A percentile compares a stretch with the other conserved stretches of the same genome.
These are phyloP conservation scores for Ictalurus punctatus DNA, from an alignment of 2,113 vertebrate genomes.

Conservation along the genomic window DNA sequence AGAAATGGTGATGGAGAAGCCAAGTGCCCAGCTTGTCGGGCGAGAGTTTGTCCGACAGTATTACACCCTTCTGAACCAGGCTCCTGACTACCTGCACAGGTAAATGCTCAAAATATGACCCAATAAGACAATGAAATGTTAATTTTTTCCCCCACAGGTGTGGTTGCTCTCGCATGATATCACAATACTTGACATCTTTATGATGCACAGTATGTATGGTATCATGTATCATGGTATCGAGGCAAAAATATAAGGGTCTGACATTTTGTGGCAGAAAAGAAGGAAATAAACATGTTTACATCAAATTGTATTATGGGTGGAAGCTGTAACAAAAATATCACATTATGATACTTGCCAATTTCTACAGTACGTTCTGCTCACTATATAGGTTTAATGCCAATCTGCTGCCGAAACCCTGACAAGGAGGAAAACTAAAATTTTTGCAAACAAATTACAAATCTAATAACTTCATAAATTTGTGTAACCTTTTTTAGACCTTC, in stretches of 20 bases:
- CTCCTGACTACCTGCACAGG: conserved; percentile 97
- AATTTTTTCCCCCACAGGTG: background rate
- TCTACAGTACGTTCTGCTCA: background rate
- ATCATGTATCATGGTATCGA: background rate
- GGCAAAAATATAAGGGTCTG: background rate
- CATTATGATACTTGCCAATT: background rate
- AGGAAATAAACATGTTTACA: background rate
- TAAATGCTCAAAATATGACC: conserved; percentile 54
- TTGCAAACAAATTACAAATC: background rate
- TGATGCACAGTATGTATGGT: background rate
- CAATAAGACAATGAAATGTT: too few relatives aligned
- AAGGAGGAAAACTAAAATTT: background rate
- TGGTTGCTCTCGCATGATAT: background rate
- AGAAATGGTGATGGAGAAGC: conserved; percentile 99
- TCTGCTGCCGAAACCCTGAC: background rate
- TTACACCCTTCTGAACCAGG: conserved; percentile 96
- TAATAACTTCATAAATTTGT: background rate
- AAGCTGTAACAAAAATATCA: background rate
- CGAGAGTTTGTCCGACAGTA: conserved; percentile 99
- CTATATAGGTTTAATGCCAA: background rate
- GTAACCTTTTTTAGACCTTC: background rate
- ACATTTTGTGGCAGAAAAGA: background rate
- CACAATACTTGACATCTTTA: background rate
- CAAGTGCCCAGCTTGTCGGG: conserved; percentile 99
- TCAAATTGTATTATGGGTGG: background rate